Evolutionary conservation across 1,140 invertebrate species (phyloP), one percentile per base, ranked within the genome.

Genomic region (Drosophila lacteicornis): DNA sequence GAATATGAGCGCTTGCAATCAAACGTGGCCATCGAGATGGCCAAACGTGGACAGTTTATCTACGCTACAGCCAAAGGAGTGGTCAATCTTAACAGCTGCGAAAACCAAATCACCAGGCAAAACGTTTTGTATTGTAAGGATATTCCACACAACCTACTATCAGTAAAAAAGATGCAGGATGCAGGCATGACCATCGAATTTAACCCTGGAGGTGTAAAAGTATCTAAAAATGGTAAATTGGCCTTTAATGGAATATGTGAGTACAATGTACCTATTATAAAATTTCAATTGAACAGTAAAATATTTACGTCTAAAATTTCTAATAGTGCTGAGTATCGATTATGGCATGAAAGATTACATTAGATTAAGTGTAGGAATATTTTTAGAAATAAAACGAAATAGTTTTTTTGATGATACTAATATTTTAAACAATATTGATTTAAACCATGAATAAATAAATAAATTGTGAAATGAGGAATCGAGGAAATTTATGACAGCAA

Each of bases 121-220:
- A 27, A 27, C 5, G 25, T 27, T 27, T 27, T 27, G 25, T 27
- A 27, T 19, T 19, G 19, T 19, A 19, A 19, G 19, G 19, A 19
- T 19, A 19, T 19, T 19, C 19, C 19, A 19, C 19, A 19, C 19
- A 78, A 78, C 36, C 25, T 74, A 22, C n/a, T 74, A 25, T 78
- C 75, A 13, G 22, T 50, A 47, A 47, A 22, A 12, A 47, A 47
- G 2, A 22, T 47, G 45, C 45, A 47, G 45, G 45, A 47, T 47
- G 45, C 45, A 22, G 45, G 5, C 12, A 47, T 47, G 45, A 47
- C 19, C 19, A 47, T 47, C 1, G 45, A 61, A 36, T 74, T 80
- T 53, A 57, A 87, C 62, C n/a, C 81, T 55, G 66, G 78, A 57
- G 87, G 82, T 56, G 75, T 91, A 42, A 56, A 67, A 55, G 43